Evolutionary conservation across 1,140 invertebrate genomes (phyloP).

Genomic region (Mamestra configurata): DNA sequence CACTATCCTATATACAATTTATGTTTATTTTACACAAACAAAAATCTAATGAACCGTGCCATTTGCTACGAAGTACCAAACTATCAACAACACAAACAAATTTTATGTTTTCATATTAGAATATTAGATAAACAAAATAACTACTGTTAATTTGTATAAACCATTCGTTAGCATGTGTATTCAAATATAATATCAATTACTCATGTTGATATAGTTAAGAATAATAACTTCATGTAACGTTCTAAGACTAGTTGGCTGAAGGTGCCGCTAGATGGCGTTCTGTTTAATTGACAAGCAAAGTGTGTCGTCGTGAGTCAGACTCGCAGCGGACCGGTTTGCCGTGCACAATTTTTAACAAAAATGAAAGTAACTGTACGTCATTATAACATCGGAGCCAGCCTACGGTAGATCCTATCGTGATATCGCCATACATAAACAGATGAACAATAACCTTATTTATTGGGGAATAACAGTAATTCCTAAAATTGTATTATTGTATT

Average conservation of each 20-base stretch:
- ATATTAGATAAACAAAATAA: neutral
- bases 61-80: conserved; percentile 35
- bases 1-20: neutral
- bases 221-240: neutral
- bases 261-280: conserved; percentile 17
- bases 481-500: neutral
- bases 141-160: neutral
- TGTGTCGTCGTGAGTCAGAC: conserved; percentile 39
- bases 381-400: conserved; percentile 4
- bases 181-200: neutral
- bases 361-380: conserved; percentile 39
- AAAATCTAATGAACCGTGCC: conserved; percentile 17
- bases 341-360: conserved; percentile 27
- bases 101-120: neutral
- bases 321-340: conserved; percentile 22
- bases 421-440: conserved; percentile 3
- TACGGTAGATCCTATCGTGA: neutral
- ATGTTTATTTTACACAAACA: conserved; percentile 2
- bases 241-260: neutral
- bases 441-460: conserved; percentile 12
- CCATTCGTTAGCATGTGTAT: neutral
- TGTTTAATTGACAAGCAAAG: conserved; percentile 2
- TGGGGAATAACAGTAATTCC: too few relatives aligned
- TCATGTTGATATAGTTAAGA: neutral
- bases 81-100: conserved; percentile 21